phyloP scores from a whole-genome alignment of 2,888 invertebrate genomes.

The Phaedon cochleariae region DNA sequence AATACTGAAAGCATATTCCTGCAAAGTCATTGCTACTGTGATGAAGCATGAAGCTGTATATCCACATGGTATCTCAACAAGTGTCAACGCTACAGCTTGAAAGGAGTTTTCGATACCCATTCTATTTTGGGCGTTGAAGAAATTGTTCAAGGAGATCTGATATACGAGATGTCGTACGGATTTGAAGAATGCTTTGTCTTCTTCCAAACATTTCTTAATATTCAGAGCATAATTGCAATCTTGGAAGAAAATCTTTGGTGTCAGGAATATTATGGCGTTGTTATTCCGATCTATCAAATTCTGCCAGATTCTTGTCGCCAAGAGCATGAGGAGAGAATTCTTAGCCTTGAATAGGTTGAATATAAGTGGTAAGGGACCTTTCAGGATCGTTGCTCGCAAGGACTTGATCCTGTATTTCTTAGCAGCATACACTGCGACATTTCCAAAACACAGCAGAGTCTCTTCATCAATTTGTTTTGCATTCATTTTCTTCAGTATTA shows the following conservation, averaged over 20 bases:
- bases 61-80: conserved; percentile 70
- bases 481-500: conserved; percentile 64
- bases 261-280: conserved; percentile 61
- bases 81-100: conserved; percentile 65
- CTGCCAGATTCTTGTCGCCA: conserved; percentile 67
- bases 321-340: conserved; percentile 63
- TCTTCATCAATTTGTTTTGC: conserved; percentile 58
- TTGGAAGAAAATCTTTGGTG: conserved; percentile 65
- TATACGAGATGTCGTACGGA: conserved; percentile 64
- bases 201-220: conserved; percentile 57
- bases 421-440: conserved; percentile 66
- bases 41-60: conserved; percentile 68
- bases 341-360: conserved; percentile 64
- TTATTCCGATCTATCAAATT: conserved; percentile 66
- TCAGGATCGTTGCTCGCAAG: conserved; percentile 62
- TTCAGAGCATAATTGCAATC: conserved; percentile 61
- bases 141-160: conserved; percentile 22
- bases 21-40: conserved; percentile 70
- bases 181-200: conserved; percentile 66
- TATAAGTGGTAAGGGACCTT: conserved; percentile 63
- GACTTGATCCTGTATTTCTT: conserved; percentile 60
- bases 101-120: conserved; percentile 67
- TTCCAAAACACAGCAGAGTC: conserved; percentile 65
- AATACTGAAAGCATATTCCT: conserved; percentile 64
- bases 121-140: conserved; percentile 32